Evolutionary conservation across 2,797 vertebrate species (phyloP).

Genomic region (Carcharodon carcharias): DNA sequence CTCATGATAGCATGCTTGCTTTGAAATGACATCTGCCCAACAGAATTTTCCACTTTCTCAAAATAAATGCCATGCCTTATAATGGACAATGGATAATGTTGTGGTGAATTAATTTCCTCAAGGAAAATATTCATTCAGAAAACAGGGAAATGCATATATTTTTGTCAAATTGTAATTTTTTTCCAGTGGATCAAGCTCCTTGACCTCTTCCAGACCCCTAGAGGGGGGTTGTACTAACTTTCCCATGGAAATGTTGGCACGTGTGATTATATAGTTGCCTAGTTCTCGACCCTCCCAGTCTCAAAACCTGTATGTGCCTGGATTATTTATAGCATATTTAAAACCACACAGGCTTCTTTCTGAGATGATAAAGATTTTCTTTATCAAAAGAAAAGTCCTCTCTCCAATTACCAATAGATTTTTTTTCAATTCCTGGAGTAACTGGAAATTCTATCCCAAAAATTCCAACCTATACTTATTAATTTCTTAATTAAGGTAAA

Average conservation of each 20-base stretch:
- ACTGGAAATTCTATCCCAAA: not conserved
- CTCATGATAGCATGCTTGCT: not conserved
- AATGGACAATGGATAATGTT: not conserved
- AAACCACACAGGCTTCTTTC: not conserved
- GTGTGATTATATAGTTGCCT: not conserved
- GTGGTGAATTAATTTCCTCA: not conserved
- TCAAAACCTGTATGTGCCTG: not conserved
- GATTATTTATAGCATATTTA: conserved; percentile 10
- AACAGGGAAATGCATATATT: not conserved
- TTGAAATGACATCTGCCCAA: not conserved
- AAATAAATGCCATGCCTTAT: not conserved
- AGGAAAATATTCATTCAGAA: not conserved
- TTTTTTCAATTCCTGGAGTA: not conserved
- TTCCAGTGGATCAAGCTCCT: not conserved
- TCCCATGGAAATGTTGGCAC: conserved; percentile 32
- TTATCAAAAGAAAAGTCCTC: not conserved
- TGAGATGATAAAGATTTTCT: not conserved
- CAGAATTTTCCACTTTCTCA: not conserved
- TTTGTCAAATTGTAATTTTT: not conserved
- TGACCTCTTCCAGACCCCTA: not conserved
- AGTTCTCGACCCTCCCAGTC: not conserved
- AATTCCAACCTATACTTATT: not conserved
- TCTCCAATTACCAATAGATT: not conserved
- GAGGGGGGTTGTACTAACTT: conserved; percentile 10
- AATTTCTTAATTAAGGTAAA: not conserved